Evolutionary conservation across 2,113 vertebrate species (phyloP), one percentile per base, ranked within the genome.

Genomic region (Reinhardtius hippoglossoides): DNA sequence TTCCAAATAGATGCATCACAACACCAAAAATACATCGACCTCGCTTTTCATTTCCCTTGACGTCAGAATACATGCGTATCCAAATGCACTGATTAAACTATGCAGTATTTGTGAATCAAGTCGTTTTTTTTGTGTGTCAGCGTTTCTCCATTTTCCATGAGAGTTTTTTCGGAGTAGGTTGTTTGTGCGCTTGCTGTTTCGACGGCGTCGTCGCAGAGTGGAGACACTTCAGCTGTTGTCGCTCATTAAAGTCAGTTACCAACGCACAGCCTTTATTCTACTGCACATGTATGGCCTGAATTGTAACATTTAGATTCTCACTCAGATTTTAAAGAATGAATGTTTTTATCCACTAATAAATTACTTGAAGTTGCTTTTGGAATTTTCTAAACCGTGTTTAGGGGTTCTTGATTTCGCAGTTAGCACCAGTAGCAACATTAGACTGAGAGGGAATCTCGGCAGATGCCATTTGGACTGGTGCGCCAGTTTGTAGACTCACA

Each of bases 81-180:
- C 74, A 87, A 86, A 91, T 90, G 90, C 93, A 93, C 91, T 93
- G 88, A 93, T 84, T 72, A 87, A 91, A 91, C 89, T 92, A 92
- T 90, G 86, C 92, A 92, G 85, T 92, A 92, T 80, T 82, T 93
- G 72, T 93, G 83, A 80, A 85, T 85, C 67, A 71, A 82, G 79
- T 31, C 31, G 1, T 31, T 31, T 7, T 7, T 31, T 31, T 5
- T 31, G 27, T 69, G 60, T 84, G 57, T 82, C 71, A 24, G 40
- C 26, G 3, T 81, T 59, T 27, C 27, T 73, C 40, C 7, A 50
- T 86, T 55, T 73, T 80, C 63, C 63, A 27, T 61, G 23, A 73
- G 61, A 56, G 21, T 31, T 82, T 23, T 89, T 87, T 76, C 26
- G 65, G 50, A 70, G 48, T 26, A 44, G 62, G 67, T 78, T 67